These are phyloP conservation scores for Drosophila nigromelanica DNA, from an alignment of 1,140 invertebrate genomes.

Conservation along the genomic window DNA sequence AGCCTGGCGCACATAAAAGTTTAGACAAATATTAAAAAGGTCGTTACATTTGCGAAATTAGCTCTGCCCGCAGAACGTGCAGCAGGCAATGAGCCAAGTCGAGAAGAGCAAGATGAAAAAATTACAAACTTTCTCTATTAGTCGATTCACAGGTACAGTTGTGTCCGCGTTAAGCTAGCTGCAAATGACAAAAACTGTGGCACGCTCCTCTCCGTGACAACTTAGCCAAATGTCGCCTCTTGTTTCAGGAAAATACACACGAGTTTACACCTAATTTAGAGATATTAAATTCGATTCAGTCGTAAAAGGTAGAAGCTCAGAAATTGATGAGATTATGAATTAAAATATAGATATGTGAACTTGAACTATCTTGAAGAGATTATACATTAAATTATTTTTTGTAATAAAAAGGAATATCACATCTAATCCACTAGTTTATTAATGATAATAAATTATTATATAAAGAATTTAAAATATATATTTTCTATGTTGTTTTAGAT, in stretches of 20 bases:
- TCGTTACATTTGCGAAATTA: slow-evolving; percentile 69
- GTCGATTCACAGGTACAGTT: slow-evolving; percentile 22
- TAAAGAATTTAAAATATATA: no score
- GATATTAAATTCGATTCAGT: no score
- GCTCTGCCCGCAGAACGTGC: slow-evolving; percentile 25
- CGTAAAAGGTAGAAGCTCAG: no score
- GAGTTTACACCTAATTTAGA: no score
- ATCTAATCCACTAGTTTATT: no score
- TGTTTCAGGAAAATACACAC: neutral
- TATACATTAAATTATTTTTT: no score
- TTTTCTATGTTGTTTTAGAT: no score
- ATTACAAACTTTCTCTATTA: slow-evolving; percentile 22
- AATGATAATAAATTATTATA: no score
- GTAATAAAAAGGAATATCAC: no score
- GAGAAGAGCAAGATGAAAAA: neutral
- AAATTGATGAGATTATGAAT: no score
- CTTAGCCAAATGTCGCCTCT: slow-evolving; percentile 5
- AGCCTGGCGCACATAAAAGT: slow-evolving; percentile 35
- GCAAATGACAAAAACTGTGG: slow-evolving; percentile 5
- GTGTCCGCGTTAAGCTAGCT: slow-evolving; percentile 22
- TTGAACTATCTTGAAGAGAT: no score
- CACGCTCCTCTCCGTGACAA: neutral
- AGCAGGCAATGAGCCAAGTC: slow-evolving; percentile 41
- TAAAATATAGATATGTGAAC: no score
- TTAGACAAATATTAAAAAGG: slow-evolving; percentile 57